Percentiles rank a stretch among this genome's conserved stretches.
Evolutionary conservation across 2,888 invertebrate genomes (phyloP).

Genomic region (Yponomeuta sedellus): DNA sequence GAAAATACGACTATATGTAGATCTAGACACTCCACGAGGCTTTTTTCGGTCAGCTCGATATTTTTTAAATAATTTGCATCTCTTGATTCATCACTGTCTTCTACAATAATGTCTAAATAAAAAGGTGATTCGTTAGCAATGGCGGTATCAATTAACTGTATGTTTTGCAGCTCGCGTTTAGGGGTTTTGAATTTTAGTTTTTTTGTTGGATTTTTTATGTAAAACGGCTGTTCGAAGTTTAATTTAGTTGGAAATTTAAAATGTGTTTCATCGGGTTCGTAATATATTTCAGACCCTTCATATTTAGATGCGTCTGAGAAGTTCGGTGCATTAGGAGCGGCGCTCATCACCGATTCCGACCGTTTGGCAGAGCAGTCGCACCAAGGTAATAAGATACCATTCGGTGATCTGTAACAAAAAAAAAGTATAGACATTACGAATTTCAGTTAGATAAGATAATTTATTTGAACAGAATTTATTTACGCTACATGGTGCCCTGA

Average conservation of each 20-base stretch:
- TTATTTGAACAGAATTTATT: no score
- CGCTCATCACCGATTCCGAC: background rate
- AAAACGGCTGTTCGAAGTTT: background rate
- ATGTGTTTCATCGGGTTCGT: constrained; percentile 1
- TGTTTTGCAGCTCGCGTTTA: background rate
- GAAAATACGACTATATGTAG: constrained; percentile 31
- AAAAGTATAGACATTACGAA: no score
- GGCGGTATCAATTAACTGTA: background rate
- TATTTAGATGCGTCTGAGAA: background rate
- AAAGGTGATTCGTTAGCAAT: background rate
- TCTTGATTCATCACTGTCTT: constrained; percentile 20
- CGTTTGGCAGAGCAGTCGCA: background rate
- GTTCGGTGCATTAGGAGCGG: background rate
- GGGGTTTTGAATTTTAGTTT: background rate
- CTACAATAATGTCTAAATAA: background rate
- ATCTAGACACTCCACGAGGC: constrained; percentile 30
- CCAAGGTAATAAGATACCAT: background rate
- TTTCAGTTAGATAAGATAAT: no score
- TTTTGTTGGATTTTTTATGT: background rate
- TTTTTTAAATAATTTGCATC: constrained; percentile 25
- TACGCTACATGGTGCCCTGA: no score
- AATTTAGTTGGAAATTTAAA: background rate
- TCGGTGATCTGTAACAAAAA: background rate
- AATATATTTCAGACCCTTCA: constrained; percentile 1
- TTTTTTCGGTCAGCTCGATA: constrained; percentile 22